A percentile compares a stretch with the other conserved stretches of the same genome.
Evolutionary conservation across 2,113 vertebrate genomes (phyloP).

Genomic region (Hemiscyllium ocellatum): DNA sequence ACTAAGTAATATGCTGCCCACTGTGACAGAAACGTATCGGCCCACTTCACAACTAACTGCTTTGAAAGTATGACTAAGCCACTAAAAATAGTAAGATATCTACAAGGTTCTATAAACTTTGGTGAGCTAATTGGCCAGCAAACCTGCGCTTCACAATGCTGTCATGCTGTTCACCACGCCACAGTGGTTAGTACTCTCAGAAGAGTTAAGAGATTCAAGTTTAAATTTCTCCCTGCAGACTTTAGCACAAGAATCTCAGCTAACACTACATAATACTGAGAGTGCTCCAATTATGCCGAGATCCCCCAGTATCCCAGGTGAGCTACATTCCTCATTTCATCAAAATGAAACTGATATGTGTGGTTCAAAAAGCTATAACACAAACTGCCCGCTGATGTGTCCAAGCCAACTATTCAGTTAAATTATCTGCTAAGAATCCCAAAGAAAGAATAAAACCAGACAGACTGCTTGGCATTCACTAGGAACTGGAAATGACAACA

Average conservation of each 20-base stretch:
- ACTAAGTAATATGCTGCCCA: not conserved
- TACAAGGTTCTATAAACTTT: not conserved
- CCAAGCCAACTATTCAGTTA: no score
- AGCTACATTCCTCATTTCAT: not conserved
- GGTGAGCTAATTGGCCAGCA: not conserved
- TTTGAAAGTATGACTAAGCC: not conserved
- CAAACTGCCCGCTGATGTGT: no score
- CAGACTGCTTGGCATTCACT: no score
- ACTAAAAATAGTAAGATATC: not conserved
- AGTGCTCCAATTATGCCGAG: not conserved
- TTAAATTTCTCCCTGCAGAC: not conserved
- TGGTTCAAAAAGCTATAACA: no score
- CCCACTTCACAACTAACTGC: not conserved
- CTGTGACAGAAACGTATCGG: not conserved
- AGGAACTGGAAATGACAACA: no score
- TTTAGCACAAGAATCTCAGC: not conserved
- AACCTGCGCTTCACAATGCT: not conserved
- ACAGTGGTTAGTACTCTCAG: not conserved
- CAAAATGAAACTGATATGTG: not conserved
- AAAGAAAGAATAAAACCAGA: no score
- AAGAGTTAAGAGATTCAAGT: not conserved
- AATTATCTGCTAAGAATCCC: no score
- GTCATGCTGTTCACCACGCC: not conserved
- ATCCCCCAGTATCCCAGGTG: not conserved
- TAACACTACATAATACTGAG: not conserved